phyloP scores from a whole-genome alignment of 2,113 vertebrate genomes.

The Diglossa brunneiventris region DNA sequence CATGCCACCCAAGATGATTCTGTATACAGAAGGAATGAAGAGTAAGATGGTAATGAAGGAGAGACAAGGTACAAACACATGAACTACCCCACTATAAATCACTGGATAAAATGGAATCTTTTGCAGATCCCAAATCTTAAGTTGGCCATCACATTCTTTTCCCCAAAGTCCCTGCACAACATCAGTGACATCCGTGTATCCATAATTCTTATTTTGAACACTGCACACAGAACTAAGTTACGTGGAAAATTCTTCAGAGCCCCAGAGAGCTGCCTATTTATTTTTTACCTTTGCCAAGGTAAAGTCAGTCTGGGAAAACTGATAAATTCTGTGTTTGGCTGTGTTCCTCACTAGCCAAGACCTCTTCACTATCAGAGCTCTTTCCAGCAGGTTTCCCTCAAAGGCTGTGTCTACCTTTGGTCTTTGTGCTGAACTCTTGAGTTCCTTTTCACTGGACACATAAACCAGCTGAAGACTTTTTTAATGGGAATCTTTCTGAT shows the following conservation, averaged over 20 bases:
- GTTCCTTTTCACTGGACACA: not conserved
- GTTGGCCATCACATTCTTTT: not conserved
- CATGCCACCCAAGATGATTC: rapidly evolving
- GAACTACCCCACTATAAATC: rapidly evolving
- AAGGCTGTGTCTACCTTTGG: not conserved
- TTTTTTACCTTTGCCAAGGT: not conserved
- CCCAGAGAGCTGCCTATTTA: not conserved
- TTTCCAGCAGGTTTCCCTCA: not conserved
- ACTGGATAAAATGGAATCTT: not conserved
- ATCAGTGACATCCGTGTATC: not conserved
- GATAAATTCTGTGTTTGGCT: not conserved
- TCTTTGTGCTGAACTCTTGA: not conserved
- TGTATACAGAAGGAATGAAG: not conserved
- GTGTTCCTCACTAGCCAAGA: not conserved
- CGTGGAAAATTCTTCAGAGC: not conserved
- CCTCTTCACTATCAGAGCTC: not conserved
- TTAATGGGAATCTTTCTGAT: not conserved
- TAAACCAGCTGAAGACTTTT: not conserved
- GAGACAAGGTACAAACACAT: rapidly evolving
- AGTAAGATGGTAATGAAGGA: not conserved
- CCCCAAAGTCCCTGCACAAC: rapidly evolving
- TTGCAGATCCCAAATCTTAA: not conserved
- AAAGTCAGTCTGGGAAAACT: not conserved
- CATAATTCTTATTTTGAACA: not conserved
- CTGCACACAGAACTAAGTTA: not conserved